Conservation (phyloP, 1,140 invertebrate genomes). For the Hetaerina americana region DNA sequence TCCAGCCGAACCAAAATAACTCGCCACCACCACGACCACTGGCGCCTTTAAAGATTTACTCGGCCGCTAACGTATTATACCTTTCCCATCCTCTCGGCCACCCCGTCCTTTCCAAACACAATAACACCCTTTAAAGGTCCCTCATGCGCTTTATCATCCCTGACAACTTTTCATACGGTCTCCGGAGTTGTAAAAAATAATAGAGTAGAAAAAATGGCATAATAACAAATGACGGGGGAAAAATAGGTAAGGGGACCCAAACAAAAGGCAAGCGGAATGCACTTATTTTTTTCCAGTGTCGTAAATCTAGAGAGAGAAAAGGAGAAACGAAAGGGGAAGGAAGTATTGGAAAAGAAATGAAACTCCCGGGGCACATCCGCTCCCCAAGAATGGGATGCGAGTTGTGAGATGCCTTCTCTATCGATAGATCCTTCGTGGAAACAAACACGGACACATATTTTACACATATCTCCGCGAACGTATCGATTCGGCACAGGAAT, state of each 20-base stretch:
- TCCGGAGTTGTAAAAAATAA: too few species aligned
- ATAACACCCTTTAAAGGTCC: too few species aligned
- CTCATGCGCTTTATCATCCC: not conserved
- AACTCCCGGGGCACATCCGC: not conserved
- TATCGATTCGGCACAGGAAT: too few species aligned
- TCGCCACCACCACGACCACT: too few species aligned
- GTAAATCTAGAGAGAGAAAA: slow-evolving; percentile 1
- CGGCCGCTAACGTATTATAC: too few species aligned
- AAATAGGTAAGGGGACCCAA: not conserved
- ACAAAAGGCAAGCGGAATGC: not conserved
- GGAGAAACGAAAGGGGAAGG: not conserved
- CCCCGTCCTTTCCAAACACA: too few species aligned
- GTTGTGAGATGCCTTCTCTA: not conserved
- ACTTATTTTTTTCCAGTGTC: not conserved
- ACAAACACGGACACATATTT: not conserved
- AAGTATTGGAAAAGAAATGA: not conserved
- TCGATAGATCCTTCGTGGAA: not conserved
- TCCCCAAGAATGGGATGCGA: too few species aligned
- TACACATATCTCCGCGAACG: not conserved
- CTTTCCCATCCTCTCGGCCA: too few species aligned
- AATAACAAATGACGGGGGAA: too few species aligned
- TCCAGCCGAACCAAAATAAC: too few species aligned
- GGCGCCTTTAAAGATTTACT: too few species aligned
- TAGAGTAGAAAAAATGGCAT: too few species aligned
- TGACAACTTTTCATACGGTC: not conserved